These are phyloP conservation scores for Tympanuchus pallidicinctus DNA, from an alignment of 2,113 vertebrate genomes.

Conservation along the genomic window DNA sequence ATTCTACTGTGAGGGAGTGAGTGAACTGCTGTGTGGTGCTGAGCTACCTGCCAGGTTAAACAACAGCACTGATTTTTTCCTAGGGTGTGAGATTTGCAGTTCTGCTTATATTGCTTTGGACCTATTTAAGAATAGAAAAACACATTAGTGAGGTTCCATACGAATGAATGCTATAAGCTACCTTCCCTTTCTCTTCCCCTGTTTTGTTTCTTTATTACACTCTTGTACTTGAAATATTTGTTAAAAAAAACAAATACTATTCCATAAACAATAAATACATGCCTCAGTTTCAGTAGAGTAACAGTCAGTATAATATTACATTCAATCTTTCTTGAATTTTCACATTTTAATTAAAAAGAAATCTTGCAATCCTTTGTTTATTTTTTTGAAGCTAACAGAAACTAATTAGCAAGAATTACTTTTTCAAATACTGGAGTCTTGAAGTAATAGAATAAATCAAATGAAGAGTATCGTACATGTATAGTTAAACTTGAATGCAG, in stretches of 20 bases:
- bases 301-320: background rate
- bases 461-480: background rate
- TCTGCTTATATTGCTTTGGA: background rate
- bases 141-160: background rate
- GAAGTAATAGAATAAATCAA: background rate
- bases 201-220: background rate
- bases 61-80: background rate
- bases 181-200: background rate
- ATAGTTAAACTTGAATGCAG: background rate
- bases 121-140: background rate
- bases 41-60: background rate
- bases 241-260: background rate
- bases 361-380: accelerated
- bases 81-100: background rate
- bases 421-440: background rate
- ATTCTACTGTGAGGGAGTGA: background rate
- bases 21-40: background rate
- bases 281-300: background rate
- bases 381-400: background rate
- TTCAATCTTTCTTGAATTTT: background rate
- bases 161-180: background rate
- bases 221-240: background rate
- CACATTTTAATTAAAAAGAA: background rate
- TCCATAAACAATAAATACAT: background rate
- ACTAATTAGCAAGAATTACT: background rate